phyloP scores from a whole-genome alignment of 2,797 vertebrate genomes.

The Acomys russatus region DNA sequence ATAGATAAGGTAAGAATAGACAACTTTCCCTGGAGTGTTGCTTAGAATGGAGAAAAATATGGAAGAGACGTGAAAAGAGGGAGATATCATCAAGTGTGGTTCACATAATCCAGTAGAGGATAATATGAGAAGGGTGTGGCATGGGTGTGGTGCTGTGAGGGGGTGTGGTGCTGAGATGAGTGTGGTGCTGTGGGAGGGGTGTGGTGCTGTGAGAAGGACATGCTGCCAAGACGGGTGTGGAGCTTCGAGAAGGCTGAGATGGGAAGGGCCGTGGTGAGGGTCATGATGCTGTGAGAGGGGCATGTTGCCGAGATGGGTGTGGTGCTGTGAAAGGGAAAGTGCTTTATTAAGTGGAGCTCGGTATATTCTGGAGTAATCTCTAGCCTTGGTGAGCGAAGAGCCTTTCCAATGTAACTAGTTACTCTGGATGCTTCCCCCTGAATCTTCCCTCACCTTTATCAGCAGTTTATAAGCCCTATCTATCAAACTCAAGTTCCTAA shows the following conservation, averaged over 20 bases:
- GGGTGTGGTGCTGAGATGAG: not conserved
- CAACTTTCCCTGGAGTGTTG: not conserved
- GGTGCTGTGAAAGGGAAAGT: too few relatives aligned
- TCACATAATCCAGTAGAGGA: not conserved
- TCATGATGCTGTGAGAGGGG: not conserved
- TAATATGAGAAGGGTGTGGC: not conserved
- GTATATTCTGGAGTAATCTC: not conserved
- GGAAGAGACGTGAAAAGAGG: not conserved
- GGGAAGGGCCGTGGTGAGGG: not conserved
- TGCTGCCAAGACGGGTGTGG: not conserved
- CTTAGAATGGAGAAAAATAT: not conserved
- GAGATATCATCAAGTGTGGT: not conserved
- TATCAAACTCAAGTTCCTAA: not conserved
- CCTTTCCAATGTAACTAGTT: not conserved
- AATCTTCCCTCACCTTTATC: not conserved
- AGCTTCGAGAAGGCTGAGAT: not conserved
- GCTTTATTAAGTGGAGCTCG: not conserved
- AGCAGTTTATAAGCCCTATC: not conserved
- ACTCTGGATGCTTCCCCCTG: not conserved
- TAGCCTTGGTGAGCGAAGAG: not conserved
- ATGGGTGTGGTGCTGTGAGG: not conserved
- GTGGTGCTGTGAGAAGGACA: rapidly evolving
- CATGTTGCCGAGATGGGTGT: not conserved
- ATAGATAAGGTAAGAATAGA: not conserved
- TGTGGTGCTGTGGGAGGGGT: too few relatives aligned